Evolutionary conservation across 2,888 invertebrate species (phyloP).

Genomic region (Labia minor): DNA sequence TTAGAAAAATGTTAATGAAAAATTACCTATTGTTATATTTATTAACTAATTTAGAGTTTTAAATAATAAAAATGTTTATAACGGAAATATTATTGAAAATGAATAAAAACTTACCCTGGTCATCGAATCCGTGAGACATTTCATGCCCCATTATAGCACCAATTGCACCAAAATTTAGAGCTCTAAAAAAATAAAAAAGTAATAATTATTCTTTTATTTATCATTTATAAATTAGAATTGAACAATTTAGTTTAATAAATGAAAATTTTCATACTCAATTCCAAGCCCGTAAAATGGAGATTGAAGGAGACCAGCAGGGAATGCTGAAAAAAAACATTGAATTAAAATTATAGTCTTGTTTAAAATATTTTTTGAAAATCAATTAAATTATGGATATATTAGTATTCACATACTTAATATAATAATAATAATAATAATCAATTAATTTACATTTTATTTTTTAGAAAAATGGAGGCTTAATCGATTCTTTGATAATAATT

Average conservation of each 20-base stretch:
- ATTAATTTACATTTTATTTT: not conserved
- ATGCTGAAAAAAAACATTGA: constrained; percentile 23
- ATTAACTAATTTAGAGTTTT: too few species aligned
- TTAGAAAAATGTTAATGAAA: not conserved
- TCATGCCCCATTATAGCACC: constrained; percentile 28
- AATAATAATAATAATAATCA: constrained; percentile 7
- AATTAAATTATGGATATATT: too few species aligned
- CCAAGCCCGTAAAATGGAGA: constrained; percentile 28
- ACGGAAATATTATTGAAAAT: too few species aligned
- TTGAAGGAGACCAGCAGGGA: constrained; percentile 27
- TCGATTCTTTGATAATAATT: too few species aligned
- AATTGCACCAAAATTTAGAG: constrained; percentile 27
- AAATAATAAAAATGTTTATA: too few species aligned
- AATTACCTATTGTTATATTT: not conserved
- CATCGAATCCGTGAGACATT: constrained; percentile 28
- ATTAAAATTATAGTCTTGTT: not conserved
- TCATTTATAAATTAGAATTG: not conserved
- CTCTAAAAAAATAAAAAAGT: constrained; percentile 20
- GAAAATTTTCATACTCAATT: constrained; percentile 24
- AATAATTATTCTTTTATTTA: too few species aligned
- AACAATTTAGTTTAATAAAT: not conserved
- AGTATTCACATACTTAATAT: too few species aligned
- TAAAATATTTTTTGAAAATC: constrained; percentile 27
- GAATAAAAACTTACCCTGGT: constrained; percentile 24
- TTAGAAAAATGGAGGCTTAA: too few species aligned